A percentile compares a stretch with the other conserved stretches of the same genome.
These are phyloP conservation scores for Lasioglossum malachurum DNA, from an alignment of 2,888 invertebrate species.

Conservation along the genomic window DNA sequence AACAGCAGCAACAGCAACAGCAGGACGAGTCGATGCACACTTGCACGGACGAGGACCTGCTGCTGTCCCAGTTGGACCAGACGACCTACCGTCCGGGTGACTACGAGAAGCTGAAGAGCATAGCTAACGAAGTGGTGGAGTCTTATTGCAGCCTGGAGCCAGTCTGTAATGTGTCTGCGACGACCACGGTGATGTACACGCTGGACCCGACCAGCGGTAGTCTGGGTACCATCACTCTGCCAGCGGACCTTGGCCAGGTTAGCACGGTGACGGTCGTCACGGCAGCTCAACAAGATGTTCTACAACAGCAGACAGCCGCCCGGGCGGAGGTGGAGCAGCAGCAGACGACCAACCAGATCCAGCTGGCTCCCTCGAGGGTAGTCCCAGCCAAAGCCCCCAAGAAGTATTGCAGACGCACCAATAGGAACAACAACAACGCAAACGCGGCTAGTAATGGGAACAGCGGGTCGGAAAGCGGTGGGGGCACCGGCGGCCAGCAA, in stretches of 20 bases:
- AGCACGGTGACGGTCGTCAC: slow-evolving; percentile 83
- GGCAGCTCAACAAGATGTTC: slow-evolving; percentile 78
- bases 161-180: slow-evolving; percentile 82
- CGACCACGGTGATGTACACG: slow-evolving; percentile 84
- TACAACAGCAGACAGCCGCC: slow-evolving; percentile 78
- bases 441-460: slow-evolving; percentile 72
- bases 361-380: slow-evolving; percentile 86
- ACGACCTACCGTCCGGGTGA: slow-evolving; percentile 89
- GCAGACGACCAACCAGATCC: slow-evolving; percentile 85
- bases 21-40: slow-evolving; percentile 87
- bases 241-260: slow-evolving; percentile 82
- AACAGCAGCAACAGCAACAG: slow-evolving; percentile 78
- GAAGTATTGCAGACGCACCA: slow-evolving; percentile 90
- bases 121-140: slow-evolving; percentile 93
- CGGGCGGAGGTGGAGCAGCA: slow-evolving; percentile 85
- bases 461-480: slow-evolving; percentile 47
- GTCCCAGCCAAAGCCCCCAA: slow-evolving; percentile 88
- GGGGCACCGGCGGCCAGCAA: slow-evolving; percentile 62
- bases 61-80: slow-evolving; percentile 89
- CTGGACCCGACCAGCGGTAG: slow-evolving; percentile 82
- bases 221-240: slow-evolving; percentile 82
- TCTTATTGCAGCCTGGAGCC: slow-evolving; percentile 90
- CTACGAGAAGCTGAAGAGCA: slow-evolving; percentile 93
- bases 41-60: slow-evolving; percentile 89
- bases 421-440: slow-evolving; percentile 78